phyloP scores from a whole-genome alignment of 2,797 vertebrate genomes.

The Ctenochaetus hawaiiensis region DNA sequence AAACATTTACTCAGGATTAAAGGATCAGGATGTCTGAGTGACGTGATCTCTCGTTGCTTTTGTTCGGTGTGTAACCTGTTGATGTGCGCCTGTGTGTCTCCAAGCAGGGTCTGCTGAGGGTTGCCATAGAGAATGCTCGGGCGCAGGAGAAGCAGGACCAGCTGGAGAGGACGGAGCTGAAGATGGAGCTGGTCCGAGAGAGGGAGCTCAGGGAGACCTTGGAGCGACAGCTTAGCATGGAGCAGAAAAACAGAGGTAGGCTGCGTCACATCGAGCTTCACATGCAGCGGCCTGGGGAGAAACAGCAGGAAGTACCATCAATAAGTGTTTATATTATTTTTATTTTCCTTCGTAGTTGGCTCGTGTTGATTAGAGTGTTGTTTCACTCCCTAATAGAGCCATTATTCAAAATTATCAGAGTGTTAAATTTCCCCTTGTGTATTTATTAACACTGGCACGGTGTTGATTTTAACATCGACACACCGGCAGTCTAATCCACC shows the following conservation, averaged over 20 bases:
- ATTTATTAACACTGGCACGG: slow-evolving; percentile 27
- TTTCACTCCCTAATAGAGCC: slow-evolving; percentile 1
- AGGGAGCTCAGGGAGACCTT: slow-evolving; percentile 96
- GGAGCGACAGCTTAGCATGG: slow-evolving; percentile 97
- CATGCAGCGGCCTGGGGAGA: background rate
- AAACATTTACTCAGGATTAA: background rate
- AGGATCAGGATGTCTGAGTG: background rate
- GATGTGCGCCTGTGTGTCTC: slow-evolving; percentile 76
- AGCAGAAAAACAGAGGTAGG: slow-evolving; percentile 98
- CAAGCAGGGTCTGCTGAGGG: slow-evolving; percentile 97
- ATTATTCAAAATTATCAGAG: background rate
- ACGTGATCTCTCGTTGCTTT: background rate
- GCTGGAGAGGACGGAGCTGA: slow-evolving; percentile 98
- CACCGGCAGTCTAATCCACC: slow-evolving; percentile 51
- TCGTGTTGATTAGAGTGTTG: slow-evolving; percentile 20
- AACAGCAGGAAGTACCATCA: slow-evolving; percentile 1
- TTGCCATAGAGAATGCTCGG: slow-evolving; percentile 97
- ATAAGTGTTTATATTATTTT: background rate
- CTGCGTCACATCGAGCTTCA: background rate
- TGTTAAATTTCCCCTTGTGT: slow-evolving; percentile 21
- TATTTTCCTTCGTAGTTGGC: background rate
- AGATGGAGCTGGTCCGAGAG: slow-evolving; percentile 98
- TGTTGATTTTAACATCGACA: slow-evolving; percentile 37
- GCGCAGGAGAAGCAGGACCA: slow-evolving; percentile 99
- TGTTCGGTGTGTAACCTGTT: slow-evolving; percentile 75